Conservation (phyloP, 2,113 vertebrate genomes). For the Trichechus manatus region DNA sequence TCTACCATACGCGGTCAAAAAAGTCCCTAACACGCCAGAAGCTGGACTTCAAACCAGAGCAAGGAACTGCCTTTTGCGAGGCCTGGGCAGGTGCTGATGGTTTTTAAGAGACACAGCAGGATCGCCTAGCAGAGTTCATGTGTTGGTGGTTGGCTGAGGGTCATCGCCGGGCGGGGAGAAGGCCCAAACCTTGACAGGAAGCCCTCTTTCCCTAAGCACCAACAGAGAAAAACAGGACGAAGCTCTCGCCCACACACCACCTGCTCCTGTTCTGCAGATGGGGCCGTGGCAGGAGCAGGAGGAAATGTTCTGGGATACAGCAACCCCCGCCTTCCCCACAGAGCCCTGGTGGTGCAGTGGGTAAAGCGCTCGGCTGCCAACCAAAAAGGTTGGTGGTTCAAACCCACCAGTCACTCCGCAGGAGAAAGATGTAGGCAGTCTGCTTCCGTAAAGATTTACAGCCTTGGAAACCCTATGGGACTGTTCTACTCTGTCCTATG, state of each 20-base stretch:
- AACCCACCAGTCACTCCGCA: too few species aligned
- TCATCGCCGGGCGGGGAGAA: not conserved
- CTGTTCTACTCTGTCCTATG: too few species aligned
- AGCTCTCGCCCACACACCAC: not conserved
- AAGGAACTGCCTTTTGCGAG: not conserved
- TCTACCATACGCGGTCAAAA: not conserved
- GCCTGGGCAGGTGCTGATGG: too few species aligned
- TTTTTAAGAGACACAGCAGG: conserved; percentile 1
- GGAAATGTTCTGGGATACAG: not conserved
- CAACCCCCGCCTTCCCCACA: not conserved
- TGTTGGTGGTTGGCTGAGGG: not conserved
- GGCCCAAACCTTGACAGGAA: not conserved
- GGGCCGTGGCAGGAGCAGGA: not conserved
- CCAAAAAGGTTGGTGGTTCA: too few species aligned
- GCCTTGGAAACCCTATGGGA: too few species aligned
- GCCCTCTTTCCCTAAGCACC: not conserved
- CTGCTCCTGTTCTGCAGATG: conserved; percentile 1
- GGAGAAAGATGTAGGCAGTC: too few species aligned
- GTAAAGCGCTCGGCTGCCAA: too few species aligned
- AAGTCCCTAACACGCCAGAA: not conserved
- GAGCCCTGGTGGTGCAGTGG: too few species aligned
- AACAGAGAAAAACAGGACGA: not conserved
- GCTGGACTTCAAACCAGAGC: not conserved
- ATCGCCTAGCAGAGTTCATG: not conserved
- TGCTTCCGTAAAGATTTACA: too few species aligned